These are phyloP conservation scores for Bettongia penicillata DNA, from an alignment of 2,113 vertebrate genomes.

Conservation along the genomic window DNA sequence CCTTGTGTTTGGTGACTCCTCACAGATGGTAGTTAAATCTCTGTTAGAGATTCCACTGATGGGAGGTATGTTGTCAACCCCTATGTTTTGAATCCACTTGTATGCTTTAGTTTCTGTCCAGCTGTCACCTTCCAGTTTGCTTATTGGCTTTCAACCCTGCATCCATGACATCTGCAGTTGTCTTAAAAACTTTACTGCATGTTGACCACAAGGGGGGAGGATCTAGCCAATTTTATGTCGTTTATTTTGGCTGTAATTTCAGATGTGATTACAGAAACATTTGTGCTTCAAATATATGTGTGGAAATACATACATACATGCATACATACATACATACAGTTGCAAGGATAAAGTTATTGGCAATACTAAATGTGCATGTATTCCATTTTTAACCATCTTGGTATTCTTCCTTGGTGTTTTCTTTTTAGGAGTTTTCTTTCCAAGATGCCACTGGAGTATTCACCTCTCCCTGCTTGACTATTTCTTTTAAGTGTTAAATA, in stretches of 20 bases:
- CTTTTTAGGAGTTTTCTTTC: background rate
- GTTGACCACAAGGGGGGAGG: slow-evolving; percentile 76
- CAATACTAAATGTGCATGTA: background rate
- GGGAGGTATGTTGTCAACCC: background rate
- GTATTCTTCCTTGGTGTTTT: background rate
- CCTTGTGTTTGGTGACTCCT: background rate
- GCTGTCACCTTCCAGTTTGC: background rate
- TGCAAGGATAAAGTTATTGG: background rate
- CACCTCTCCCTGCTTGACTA: background rate
- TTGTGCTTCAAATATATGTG: background rate
- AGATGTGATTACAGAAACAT: slow-evolving; percentile 4
- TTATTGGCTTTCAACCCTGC: background rate
- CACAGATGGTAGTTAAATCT: background rate
- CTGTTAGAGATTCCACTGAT: background rate
- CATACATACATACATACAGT: no score
- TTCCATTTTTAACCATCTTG: background rate
- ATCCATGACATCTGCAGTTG: background rate
- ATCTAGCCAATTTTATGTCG: slow-evolving; percentile 51
- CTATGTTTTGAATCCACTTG: background rate
- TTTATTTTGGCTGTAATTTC: background rate
- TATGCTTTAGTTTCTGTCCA: background rate
- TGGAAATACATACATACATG: background rate
- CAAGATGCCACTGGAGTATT: background rate
- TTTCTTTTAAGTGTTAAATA: background rate
- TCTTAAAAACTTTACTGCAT: background rate